Percentiles rank a stretch among this genome's conserved stretches.
Evolutionary conservation across 2,888 invertebrate species (phyloP).

Genomic region (Drosophila mayaguana): DNA sequence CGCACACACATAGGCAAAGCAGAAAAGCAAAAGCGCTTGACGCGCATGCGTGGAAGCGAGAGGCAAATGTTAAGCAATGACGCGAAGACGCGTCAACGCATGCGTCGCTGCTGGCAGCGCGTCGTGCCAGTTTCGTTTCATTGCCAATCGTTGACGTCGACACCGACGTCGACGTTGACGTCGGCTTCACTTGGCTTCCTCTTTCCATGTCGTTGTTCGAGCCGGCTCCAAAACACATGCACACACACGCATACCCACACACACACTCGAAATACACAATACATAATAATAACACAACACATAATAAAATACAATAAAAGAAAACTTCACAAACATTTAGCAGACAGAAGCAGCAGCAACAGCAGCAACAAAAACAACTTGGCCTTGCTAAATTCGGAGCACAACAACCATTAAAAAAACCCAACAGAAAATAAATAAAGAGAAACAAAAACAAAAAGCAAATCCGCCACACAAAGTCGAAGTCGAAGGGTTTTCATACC

Average conservation of each 20-base stretch:
- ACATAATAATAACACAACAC: slow-evolving; percentile 69
- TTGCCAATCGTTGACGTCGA: slow-evolving; percentile 67
- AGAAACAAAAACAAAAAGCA: slow-evolving; percentile 44
- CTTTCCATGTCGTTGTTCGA: slow-evolving; percentile 55
- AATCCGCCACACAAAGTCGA: slow-evolving; percentile 49
- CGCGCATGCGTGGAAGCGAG: slow-evolving; percentile 58
- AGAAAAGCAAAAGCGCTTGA: slow-evolving; percentile 13
- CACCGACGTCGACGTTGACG: slow-evolving; percentile 19
- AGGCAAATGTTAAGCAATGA: slow-evolving; percentile 49
- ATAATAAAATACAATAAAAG: slow-evolving; percentile 80
- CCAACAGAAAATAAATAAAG: slow-evolving; percentile 37
- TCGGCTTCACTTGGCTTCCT: slow-evolving; percentile 60
- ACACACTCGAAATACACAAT: slow-evolving; percentile 40
- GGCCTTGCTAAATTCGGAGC: slow-evolving; percentile 80
- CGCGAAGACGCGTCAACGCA: slow-evolving; percentile 62
- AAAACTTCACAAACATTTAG: slow-evolving; percentile 72
- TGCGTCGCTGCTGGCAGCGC: slow-evolving; percentile 55
- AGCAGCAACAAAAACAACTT: slow-evolving; percentile 60
- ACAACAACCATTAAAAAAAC: slow-evolving; percentile 64
- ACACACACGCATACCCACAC: slow-evolving; percentile 33
- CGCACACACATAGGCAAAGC: slow-evolving; percentile 19
- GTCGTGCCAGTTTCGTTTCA: slow-evolving; percentile 79
- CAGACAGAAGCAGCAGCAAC: slow-evolving; percentile 18
- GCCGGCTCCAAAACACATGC: slow-evolving; percentile 45
- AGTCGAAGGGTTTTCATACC: slow-evolving; percentile 61